Conservation (phyloP, 1,140 invertebrate species). For the Nephotettix cincticeps region DNA sequence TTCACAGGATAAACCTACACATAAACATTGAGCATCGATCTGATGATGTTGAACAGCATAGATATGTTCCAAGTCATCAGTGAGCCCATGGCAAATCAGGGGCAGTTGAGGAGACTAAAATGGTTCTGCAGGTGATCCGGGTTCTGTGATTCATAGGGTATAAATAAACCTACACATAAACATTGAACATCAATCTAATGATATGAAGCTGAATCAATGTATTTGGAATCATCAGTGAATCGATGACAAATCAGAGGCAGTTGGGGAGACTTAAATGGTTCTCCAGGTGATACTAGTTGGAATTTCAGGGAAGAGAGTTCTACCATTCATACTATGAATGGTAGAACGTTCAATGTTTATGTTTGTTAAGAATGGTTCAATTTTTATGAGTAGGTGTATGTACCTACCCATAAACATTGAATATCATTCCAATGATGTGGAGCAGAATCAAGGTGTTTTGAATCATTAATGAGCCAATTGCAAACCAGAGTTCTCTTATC, state of each 20-base stretch:
- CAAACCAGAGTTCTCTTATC: too few relatives aligned
- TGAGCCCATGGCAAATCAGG: conserved; percentile 95
- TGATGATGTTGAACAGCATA: not conserved
- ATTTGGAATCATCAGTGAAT: too few relatives aligned
- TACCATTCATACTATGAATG: conserved; percentile 87
- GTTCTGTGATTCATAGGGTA: conserved; percentile 91
- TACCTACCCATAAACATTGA: too few relatives aligned
- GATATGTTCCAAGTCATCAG: conserved; percentile 59
- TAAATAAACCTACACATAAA: conserved; percentile 91
- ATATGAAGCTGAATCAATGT: too few relatives aligned
- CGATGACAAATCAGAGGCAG: too few relatives aligned
- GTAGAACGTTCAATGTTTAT: too few relatives aligned
- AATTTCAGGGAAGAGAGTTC: conserved; percentile 78
- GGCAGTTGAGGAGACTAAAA: conserved; percentile 88
- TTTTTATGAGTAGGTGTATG: too few relatives aligned
- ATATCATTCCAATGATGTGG: too few relatives aligned
- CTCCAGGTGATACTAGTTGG: conserved; percentile 73
- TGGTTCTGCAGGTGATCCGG: conserved; percentile 82
- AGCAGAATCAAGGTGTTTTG: too few relatives aligned
- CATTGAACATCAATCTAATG: conserved; percentile 75
- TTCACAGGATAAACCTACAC: conserved; percentile 80
- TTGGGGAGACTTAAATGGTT: conserved; percentile 92
- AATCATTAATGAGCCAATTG: too few relatives aligned
- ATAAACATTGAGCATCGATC: too few relatives aligned
- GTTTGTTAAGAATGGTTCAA: too few relatives aligned